Evolutionary conservation across 2,888 invertebrate species (phyloP), one percentile per base, ranked within the genome.

Genomic region (Lithophane leautieri): DNA sequence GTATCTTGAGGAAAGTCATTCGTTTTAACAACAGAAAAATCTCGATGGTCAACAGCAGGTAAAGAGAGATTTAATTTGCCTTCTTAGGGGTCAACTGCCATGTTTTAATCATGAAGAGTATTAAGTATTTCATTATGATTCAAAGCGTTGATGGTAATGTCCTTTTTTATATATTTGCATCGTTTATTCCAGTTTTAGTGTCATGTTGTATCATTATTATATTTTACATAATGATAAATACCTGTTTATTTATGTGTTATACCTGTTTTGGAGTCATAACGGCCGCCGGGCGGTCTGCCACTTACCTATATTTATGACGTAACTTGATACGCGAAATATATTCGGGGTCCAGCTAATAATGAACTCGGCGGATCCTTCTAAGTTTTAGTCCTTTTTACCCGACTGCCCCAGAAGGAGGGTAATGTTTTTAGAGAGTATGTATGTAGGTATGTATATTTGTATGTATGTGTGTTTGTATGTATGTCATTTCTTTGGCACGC

Each of bases 211-310:
- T 81, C 61, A 54, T 71, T 81, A 76, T 73, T 52, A 73, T 40
- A 74, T 82, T 70, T 73, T 62, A 75, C 70, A 72, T 78, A 73
- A 66, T 77, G 62, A 63, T 70, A 78, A 79, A 72, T 52, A 85
- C 80, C 74, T 67, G 83, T 86, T 81, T 79, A 79, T 75, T 69
- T 74, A 80, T 76, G 58, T 60, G 61, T 69, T 68, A 63, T 76
- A 86, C 84, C 73, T 67, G 83, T 87, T 79, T 79, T n/a, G 54
- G 67, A 70, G 80, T 76, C 81, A 80, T 52, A 80, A 73, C 81
- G 83, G 87, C 73, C 87, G 87, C 87, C 87, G 88, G 81, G 86
- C 87, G 86, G 87, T 87, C 87, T 87, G 78, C 69, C 73, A 81
- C 69, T 79, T 65, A 65, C 74, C 71, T 78, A 75, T 65, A 67